Percentiles rank a stretch among this genome's conserved stretches.
phyloP scores from a whole-genome alignment of 1,140 invertebrate genomes.

The Drosophila obscura region DNA sequence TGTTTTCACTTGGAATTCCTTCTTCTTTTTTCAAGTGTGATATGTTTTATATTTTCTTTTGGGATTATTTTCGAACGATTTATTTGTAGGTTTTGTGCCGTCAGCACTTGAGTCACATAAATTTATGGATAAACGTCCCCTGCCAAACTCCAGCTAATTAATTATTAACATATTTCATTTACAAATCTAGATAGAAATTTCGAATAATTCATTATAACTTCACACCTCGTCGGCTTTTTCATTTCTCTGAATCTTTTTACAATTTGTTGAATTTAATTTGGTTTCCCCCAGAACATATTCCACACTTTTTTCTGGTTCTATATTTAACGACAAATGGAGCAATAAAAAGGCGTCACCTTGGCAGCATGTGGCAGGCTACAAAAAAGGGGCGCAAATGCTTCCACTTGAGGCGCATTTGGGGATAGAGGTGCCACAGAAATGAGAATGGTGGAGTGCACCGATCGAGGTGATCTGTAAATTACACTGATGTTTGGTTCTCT shows the following conservation, averaged over 20 bases:
- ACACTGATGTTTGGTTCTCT: slow-evolving; percentile 25
- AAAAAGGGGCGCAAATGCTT: slow-evolving; percentile 33
- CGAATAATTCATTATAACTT: slow-evolving; percentile 66
- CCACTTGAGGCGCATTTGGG: slow-evolving; percentile 53
- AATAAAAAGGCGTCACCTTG: slow-evolving; percentile 76
- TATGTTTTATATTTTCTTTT: background rate
- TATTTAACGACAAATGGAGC: slow-evolving; percentile 67
- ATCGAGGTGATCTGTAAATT: slow-evolving; percentile 61
- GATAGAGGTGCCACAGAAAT: background rate
- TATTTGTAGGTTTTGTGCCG: slow-evolving; percentile 40
- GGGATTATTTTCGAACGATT: slow-evolving; percentile 15
- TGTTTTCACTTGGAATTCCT: slow-evolving; percentile 54
- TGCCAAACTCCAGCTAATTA: slow-evolving; percentile 51
- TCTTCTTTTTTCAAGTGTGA: slow-evolving; percentile 13
- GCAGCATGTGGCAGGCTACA: slow-evolving; percentile 30
- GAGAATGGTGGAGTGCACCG: slow-evolving; percentile 1
- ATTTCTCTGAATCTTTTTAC: slow-evolving; percentile 57
- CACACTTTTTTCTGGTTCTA: slow-evolving; percentile 44
- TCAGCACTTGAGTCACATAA: slow-evolving; percentile 45
- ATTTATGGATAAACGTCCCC: background rate
- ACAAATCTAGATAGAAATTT: slow-evolving; percentile 59
- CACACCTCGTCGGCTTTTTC: slow-evolving; percentile 19
- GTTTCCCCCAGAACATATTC: slow-evolving; percentile 13
- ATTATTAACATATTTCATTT: slow-evolving; percentile 78
- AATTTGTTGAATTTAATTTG: slow-evolving; percentile 39